Evolutionary conservation across 2,888 invertebrate genomes (phyloP).

Genomic region (Dryobota labecula): DNA sequence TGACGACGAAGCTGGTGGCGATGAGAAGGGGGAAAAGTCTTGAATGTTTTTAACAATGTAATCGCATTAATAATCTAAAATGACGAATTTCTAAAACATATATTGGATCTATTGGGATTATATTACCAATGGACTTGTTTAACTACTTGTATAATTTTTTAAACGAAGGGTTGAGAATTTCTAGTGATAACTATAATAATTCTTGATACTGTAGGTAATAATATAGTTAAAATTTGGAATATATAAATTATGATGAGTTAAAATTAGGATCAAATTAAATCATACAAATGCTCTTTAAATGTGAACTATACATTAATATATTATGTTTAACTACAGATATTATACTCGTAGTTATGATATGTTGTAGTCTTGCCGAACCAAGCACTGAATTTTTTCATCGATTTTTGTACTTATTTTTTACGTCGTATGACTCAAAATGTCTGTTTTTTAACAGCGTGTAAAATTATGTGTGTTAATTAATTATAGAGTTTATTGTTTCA

Average conservation of each 20-base stretch:
- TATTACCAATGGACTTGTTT: neutral
- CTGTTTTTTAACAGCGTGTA: neutral
- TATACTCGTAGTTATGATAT: neutral
- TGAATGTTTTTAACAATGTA: neutral
- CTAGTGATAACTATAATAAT: neutral
- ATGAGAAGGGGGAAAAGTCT: slow-evolving; percentile 11
- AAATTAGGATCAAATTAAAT: no score
- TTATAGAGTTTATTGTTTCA: neutral
- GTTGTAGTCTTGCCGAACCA: slow-evolving; percentile 2
- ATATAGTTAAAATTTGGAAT: neutral
- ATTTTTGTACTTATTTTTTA: neutral
- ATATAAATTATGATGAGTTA: no score
- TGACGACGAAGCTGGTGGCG: slow-evolving; percentile 6
- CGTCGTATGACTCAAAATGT: neutral
- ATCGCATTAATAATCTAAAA: neutral
- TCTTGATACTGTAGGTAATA: neutral
- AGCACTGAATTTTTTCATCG: neutral
- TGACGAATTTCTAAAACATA: neutral
- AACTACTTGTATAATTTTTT: neutral
- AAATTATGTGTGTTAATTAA: slow-evolving; percentile 8
- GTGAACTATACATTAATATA: neutral
- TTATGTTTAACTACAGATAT: neutral
- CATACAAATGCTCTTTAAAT: neutral
- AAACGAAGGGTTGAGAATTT: neutral
- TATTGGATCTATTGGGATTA: neutral